These are phyloP conservation scores for Neomonachus schauinslandi DNA, from an alignment of 2,113 vertebrate species.

Conservation along the genomic window DNA sequence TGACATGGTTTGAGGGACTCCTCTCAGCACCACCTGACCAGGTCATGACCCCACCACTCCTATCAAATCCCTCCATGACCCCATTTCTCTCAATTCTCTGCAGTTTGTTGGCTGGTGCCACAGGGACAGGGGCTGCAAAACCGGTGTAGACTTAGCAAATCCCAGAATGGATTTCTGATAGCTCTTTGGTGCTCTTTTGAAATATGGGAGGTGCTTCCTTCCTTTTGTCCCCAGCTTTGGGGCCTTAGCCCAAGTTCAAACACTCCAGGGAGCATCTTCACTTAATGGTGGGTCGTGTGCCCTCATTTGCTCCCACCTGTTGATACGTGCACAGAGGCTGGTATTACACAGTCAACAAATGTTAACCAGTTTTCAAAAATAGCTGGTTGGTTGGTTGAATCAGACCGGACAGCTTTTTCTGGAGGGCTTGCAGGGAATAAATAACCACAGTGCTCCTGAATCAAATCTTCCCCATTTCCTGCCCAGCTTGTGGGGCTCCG, in stretches of 20 bases:
- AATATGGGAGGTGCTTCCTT: neutral
- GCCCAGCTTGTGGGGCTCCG: neutral
- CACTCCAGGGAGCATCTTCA: neutral
- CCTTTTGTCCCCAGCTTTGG: neutral
- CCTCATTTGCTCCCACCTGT: neutral
- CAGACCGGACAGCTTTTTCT: neutral
- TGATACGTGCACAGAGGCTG: neutral
- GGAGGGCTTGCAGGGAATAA: neutral
- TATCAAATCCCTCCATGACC: neutral
- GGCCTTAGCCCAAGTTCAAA: neutral
- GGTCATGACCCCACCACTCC: neutral
- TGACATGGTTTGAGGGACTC: neutral
- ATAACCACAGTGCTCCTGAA: neutral
- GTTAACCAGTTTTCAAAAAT: neutral
- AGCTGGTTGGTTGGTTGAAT: neutral
- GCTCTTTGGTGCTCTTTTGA: neutral
- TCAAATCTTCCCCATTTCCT: neutral
- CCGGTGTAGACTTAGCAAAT: neutral
- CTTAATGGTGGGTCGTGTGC: neutral
- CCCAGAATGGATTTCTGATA: neutral
- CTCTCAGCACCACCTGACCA: rapidly evolving
- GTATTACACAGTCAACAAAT: neutral
- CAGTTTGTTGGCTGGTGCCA: neutral
- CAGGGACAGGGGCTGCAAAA: neutral
- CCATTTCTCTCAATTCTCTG: neutral